These are phyloP conservation scores for Pocillopora damicornis DNA, from an alignment of 64 coral and sea anemone species.

Conservation along the genomic window DNA sequence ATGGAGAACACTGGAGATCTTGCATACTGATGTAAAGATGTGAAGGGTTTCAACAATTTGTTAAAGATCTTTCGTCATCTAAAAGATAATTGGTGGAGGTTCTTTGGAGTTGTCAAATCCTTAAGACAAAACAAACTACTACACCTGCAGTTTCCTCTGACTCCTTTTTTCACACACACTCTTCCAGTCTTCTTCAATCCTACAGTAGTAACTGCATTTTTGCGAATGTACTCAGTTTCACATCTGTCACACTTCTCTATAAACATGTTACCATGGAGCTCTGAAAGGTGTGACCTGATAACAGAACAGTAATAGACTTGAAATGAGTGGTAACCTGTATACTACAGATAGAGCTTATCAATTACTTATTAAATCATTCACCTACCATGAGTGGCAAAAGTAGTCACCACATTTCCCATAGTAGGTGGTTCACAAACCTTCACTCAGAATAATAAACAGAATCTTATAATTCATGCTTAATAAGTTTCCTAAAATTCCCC, in stretches of 20 bases:
- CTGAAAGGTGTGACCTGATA: slow-evolving; percentile 80
- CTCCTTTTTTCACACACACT: slow-evolving; percentile 58
- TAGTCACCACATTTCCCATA: too few relatives aligned
- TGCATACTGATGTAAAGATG: too few relatives aligned
- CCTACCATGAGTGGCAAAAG: too few relatives aligned
- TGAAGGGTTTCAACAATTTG: too few relatives aligned
- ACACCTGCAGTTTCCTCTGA: slow-evolving; percentile 84
- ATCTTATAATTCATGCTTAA: too few relatives aligned
- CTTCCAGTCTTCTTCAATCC: slow-evolving; percentile 76
- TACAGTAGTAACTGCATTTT: slow-evolving; percentile 55
- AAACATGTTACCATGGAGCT: slow-evolving; percentile 99
- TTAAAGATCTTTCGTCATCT: too few relatives aligned
- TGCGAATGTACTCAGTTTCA: slow-evolving; percentile 73
- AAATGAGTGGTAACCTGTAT: not conserved
- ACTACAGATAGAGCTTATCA: not conserved
- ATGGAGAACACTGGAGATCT: too few relatives aligned
- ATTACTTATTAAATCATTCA: too few relatives aligned
- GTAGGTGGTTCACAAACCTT: too few relatives aligned
- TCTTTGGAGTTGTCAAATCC: not conserved
- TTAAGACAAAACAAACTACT: not conserved
- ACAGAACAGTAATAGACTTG: not conserved
- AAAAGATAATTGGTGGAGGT: too few relatives aligned
- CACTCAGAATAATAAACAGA: too few relatives aligned
- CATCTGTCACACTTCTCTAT: slow-evolving; percentile 97
- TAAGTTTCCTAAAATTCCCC: too few relatives aligned